phyloP scores from a whole-genome alignment of 2,797 vertebrate genomes.

The Pelobates cultripes region DNA sequence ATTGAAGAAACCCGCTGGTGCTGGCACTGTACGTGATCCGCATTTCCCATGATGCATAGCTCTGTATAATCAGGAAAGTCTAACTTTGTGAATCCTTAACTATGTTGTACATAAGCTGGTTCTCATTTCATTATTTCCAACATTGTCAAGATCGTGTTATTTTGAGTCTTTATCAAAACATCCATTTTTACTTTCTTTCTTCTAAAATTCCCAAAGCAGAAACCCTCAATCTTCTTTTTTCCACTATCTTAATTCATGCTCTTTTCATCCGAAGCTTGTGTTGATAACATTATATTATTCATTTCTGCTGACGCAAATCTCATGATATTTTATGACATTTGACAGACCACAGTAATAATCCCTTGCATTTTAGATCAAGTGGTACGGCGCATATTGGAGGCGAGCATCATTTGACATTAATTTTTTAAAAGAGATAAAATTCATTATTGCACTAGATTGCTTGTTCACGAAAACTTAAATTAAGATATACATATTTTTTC shows the following conservation, averaged over 20 bases:
- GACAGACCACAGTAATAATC: slow-evolving; percentile 37
- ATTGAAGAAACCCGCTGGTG: no score
- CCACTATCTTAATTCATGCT: not conserved
- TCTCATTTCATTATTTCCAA: not conserved
- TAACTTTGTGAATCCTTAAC: no score
- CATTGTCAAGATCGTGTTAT: not conserved
- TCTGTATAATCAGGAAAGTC: no score
- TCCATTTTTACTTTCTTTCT: not conserved
- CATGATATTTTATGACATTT: slow-evolving; percentile 43
- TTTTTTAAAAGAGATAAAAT: slow-evolving; percentile 2
- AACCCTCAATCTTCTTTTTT: not conserved
- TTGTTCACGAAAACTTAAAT: not conserved
- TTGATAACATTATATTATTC: slow-evolving; percentile 31
- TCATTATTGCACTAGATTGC: not conserved
- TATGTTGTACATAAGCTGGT: not conserved
- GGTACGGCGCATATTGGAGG: not conserved
- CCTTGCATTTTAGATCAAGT: not conserved
- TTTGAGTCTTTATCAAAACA: slow-evolving; percentile 3
- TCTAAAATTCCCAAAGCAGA: not conserved
- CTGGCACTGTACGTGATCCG: no score
- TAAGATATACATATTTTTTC: slow-evolving; percentile 2
- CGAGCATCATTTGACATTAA: not conserved
- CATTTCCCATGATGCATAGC: no score
- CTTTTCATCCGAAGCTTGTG: slow-evolving; percentile 7
- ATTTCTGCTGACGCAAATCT: slow-evolving; percentile 19